Evolutionary conservation across 1,140 invertebrate genomes (phyloP).

Genomic region (Plutomurus gul): DNA sequence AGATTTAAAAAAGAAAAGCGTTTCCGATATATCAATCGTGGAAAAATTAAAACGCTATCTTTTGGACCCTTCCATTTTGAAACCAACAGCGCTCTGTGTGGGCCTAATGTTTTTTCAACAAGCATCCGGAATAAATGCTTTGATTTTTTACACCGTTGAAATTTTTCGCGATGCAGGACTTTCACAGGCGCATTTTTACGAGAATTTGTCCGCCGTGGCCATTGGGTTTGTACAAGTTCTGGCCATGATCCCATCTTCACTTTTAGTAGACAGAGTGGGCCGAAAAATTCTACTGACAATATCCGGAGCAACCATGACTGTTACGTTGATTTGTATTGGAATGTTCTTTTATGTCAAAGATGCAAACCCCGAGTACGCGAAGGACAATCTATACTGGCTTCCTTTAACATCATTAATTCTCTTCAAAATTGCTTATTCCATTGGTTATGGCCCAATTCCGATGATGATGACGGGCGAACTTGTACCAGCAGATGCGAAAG

Average conservation of each 20-base stretch:
- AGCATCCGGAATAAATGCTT: slow-evolving; percentile 56
- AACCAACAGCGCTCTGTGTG: slow-evolving; percentile 33
- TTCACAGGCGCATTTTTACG: slow-evolving; percentile 67
- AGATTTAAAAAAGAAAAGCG: neutral
- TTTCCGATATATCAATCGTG: neutral
- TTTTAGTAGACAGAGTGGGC: slow-evolving; percentile 61
- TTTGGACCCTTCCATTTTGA: neutral
- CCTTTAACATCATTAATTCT: slow-evolving; percentile 72
- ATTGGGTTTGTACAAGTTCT: slow-evolving; percentile 57
- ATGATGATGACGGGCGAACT: slow-evolving; percentile 46
- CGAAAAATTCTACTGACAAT: slow-evolving; percentile 59
- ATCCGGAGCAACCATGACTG: slow-evolving; percentile 49
- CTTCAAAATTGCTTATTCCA: slow-evolving; percentile 76
- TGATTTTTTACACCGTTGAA: slow-evolving; percentile 62
- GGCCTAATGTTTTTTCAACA: slow-evolving; percentile 50
- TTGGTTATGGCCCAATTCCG: slow-evolving; percentile 60
- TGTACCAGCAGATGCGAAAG: slow-evolving; percentile 18
- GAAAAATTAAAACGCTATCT: slow-evolving; percentile 55
- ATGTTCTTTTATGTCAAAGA: slow-evolving; percentile 54
- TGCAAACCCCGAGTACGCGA: slow-evolving; percentile 7
- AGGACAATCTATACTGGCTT: slow-evolving; percentile 65
- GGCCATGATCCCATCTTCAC: slow-evolving; percentile 56
- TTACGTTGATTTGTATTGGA: slow-evolving; percentile 50
- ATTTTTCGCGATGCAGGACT: slow-evolving; percentile 67
- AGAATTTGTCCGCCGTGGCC: slow-evolving; percentile 58